These are phyloP conservation scores for Cheilosia pagana DNA, from an alignment of 2,888 invertebrate genomes.

Conservation along the genomic window DNA sequence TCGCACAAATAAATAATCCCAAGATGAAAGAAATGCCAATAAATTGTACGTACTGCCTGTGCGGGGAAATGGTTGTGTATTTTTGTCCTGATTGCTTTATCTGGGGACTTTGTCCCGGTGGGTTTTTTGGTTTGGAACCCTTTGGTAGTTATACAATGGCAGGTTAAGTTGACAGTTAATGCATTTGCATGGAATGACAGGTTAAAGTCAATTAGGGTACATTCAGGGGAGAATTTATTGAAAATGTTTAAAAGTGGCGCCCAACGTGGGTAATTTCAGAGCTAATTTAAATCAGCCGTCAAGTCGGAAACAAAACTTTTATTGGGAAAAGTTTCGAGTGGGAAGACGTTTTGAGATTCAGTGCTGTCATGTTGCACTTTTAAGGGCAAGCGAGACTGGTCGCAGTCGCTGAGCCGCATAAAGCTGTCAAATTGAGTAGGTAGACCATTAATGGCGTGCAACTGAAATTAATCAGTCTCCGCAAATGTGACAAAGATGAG, in stretches of 20 bases:
- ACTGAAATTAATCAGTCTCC: too few species aligned
- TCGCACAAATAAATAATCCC: conserved; percentile 39
- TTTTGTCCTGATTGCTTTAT: neutral
- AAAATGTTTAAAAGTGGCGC: neutral
- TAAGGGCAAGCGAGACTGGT: too few species aligned
- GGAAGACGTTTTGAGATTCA: too few species aligned
- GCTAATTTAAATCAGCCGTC: too few species aligned
- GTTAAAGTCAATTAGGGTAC: neutral
- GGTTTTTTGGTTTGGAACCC: neutral
- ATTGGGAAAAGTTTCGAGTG: too few species aligned
- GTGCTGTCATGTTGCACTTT: too few species aligned
- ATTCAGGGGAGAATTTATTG: neutral
- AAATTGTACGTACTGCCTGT: neutral
- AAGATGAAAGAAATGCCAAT: conserved; percentile 19
- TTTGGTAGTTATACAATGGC: neutral
- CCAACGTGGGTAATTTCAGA: neutral
- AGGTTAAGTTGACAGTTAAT: neutral
- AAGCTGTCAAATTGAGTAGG: too few species aligned
- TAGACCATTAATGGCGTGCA: too few species aligned
- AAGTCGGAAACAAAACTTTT: too few species aligned
- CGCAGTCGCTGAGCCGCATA: too few species aligned
- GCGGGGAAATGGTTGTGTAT: neutral
- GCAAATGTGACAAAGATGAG: too few species aligned
- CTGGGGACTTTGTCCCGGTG: neutral
- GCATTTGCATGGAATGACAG: neutral